phyloP scores from a whole-genome alignment of 1,140 invertebrate genomes.

The Macrostomum lignano region DNA sequence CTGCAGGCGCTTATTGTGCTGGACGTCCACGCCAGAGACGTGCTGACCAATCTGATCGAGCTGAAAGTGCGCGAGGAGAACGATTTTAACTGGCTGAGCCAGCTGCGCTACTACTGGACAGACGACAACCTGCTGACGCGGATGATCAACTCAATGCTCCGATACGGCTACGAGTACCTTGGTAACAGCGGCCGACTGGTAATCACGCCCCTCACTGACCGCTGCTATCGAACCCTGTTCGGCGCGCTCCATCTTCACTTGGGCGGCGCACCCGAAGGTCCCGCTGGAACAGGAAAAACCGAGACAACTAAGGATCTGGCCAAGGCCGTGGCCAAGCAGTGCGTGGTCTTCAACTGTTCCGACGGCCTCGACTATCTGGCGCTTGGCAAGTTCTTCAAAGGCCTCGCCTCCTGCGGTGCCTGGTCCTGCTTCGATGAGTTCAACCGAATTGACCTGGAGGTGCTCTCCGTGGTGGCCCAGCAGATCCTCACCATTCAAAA shows the following conservation, averaged over 20 bases:
- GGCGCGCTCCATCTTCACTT: constrained; percentile 59
- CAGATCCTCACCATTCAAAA: constrained; percentile 30
- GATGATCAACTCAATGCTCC: constrained; percentile 65
- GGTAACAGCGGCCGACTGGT: constrained; percentile 54
- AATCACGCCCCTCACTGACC: constrained; percentile 41
- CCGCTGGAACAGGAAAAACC: constrained; percentile 77
- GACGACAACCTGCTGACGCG: constrained; percentile 44
- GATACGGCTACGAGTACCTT: constrained; percentile 73
- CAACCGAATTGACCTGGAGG: constrained; percentile 60
- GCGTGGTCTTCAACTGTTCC: constrained; percentile 83
- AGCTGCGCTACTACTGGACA: constrained; percentile 75
- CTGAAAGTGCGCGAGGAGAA: constrained; percentile 38
- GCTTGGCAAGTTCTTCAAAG: constrained; percentile 77
- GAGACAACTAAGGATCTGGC: constrained; percentile 84
- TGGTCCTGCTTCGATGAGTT: constrained; percentile 95
- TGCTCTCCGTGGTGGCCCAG: constrained; percentile 54
- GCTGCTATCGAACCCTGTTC: constrained; percentile 47
- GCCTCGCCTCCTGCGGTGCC: constrained; percentile 65
- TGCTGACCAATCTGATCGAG: constrained; percentile 40
- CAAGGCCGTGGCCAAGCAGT: constrained; percentile 76
- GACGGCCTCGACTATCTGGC: constrained; percentile 69
- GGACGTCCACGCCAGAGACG: constrained; percentile 67
- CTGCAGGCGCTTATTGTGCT: constrained; percentile 46
- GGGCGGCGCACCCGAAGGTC: constrained; percentile 61
- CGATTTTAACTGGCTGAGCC: constrained; percentile 70